Conservation (phyloP, 92 coral and sea anemone genomes). For the Porites evermanni region DNA sequence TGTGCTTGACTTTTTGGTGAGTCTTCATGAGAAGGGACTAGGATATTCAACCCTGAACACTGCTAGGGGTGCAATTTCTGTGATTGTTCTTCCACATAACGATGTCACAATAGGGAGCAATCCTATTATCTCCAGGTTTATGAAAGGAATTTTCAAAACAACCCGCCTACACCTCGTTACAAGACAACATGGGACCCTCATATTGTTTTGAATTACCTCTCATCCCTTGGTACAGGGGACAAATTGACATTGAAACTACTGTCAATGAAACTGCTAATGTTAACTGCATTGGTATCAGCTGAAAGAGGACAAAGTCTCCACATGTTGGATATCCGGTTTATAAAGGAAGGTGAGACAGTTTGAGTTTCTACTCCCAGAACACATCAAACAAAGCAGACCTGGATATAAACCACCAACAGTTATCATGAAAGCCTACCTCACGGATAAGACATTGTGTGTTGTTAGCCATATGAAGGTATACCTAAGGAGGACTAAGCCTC, state of each 20-base stretch:
- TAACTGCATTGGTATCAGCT: constrained; percentile 36
- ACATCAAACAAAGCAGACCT: constrained; percentile 53
- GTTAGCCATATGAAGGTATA: constrained; percentile 60
- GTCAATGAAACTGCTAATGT: constrained; percentile 33
- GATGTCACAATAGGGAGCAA: constrained; percentile 36
- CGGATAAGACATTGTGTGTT: constrained; percentile 50
- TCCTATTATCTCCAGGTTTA: constrained; percentile 59
- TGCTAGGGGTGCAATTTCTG: constrained; percentile 64
- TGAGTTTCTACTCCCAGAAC: constrained; percentile 33
- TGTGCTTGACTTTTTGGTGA: constrained; percentile 48
- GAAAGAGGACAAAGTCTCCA: constrained; percentile 61
- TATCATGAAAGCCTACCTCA: constrained; percentile 43
- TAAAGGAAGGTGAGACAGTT: constrained; percentile 38
- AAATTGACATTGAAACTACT: constrained; percentile 20
- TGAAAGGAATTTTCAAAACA: constrained; percentile 64
- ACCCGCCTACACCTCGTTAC: constrained; percentile 59
- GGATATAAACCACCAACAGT: constrained; percentile 38
- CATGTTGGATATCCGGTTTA: constrained; percentile 48
- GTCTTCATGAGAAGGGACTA: constrained; percentile 48
- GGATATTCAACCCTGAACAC: constrained; percentile 53
- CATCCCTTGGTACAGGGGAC: constrained; percentile 29
- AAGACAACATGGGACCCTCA: constrained; percentile 60
- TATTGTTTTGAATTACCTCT: constrained; percentile 38
- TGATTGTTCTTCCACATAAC: constrained; percentile 43
- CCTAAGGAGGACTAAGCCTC: constrained; percentile 31